phyloP scores from a whole-genome alignment of 2,888 invertebrate species.

The Gasteruption jaculator region DNA sequence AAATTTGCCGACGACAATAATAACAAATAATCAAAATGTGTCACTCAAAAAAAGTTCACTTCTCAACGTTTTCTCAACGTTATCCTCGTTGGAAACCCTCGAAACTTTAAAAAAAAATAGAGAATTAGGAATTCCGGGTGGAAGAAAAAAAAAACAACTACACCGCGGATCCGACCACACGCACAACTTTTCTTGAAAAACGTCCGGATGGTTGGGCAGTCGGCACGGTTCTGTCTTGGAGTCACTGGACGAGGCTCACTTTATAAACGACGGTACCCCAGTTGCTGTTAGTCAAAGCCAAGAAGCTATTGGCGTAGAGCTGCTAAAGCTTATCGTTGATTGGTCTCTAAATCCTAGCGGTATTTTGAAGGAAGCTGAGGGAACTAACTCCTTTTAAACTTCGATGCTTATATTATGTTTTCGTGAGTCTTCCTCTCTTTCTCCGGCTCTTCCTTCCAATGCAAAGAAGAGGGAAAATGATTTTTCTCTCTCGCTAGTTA shows the following conservation, averaged over 20 bases:
- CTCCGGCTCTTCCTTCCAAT: slow-evolving; percentile 9
- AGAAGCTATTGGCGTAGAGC: too few relatives aligned
- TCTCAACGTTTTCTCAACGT: slow-evolving; percentile 9
- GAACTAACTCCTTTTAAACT: too few relatives aligned
- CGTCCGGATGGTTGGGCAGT: slow-evolving; percentile 48
- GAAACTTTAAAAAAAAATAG: slow-evolving; percentile 7
- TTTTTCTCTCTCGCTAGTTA: slow-evolving; percentile 29
- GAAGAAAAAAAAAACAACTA: slow-evolving; percentile 1
- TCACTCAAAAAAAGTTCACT: slow-evolving; percentile 15
- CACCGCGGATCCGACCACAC: slow-evolving; percentile 32
- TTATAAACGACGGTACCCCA: slow-evolving; percentile 45
- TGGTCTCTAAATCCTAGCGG: too few relatives aligned
- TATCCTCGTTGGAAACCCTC: slow-evolving; percentile 11
- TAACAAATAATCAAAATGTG: slow-evolving; percentile 16
- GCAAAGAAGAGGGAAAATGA: too few relatives aligned
- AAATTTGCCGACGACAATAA: slow-evolving; percentile 25
- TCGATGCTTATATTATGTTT: too few relatives aligned
- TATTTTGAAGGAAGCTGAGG: too few relatives aligned
- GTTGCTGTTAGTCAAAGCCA: too few relatives aligned
- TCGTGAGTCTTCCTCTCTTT: slow-evolving; percentile 9
- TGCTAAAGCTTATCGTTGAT: too few relatives aligned
- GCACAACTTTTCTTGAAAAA: slow-evolving; percentile 30
- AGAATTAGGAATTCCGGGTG: too few relatives aligned
- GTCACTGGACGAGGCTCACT: slow-evolving; percentile 45
- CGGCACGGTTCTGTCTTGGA: slow-evolving; percentile 50